Percentiles rank a stretch among this genome's conserved stretches.
Evolutionary conservation across 2,888 invertebrate genomes (phyloP).

Genomic region (Dicyrtoma fusca): DNA sequence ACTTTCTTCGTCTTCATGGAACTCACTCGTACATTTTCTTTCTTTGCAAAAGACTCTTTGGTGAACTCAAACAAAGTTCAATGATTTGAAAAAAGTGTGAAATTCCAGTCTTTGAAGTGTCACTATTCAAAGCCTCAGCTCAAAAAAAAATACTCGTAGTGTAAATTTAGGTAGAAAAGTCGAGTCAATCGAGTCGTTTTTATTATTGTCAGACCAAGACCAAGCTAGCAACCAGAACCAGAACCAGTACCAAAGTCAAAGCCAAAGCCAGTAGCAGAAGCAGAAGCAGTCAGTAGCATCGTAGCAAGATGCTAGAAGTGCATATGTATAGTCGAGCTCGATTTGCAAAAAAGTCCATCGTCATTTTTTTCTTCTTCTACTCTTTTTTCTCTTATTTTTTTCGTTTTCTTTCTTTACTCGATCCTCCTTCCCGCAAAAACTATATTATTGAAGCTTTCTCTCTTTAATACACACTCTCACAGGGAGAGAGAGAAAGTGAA

Average conservation of each 20-base stretch:
- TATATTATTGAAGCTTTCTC: too few species aligned
- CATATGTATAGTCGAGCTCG: constrained; percentile 22
- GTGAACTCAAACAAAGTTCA: constrained; percentile 37
- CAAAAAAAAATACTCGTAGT: constrained; percentile 23
- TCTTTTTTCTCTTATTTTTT: background rate
- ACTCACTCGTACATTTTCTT: background rate
- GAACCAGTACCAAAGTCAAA: background rate
- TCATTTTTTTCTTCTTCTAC: background rate
- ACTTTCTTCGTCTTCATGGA: background rate
- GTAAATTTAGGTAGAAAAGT: constrained; percentile 27
- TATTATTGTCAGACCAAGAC: constrained; percentile 30
- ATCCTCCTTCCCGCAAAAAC: too few species aligned
- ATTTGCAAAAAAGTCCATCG: constrained; percentile 32
- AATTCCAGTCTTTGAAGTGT: constrained; percentile 38
- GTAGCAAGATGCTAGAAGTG: too few species aligned
- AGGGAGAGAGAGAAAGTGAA: too few species aligned
- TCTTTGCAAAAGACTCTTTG: constrained; percentile 14
- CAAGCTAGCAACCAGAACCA: too few species aligned
- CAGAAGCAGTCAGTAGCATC: constrained; percentile 3
- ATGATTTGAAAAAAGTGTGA: constrained; percentile 40
- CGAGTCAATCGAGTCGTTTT: constrained; percentile 28
- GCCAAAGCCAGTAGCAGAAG: background rate
- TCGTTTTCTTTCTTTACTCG: too few species aligned
- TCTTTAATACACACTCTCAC: too few species aligned
- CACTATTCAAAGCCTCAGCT: constrained; percentile 22